phyloP scores from a whole-genome alignment of 2,113 vertebrate genomes.

The Ageneiosus marmoratus region DNA sequence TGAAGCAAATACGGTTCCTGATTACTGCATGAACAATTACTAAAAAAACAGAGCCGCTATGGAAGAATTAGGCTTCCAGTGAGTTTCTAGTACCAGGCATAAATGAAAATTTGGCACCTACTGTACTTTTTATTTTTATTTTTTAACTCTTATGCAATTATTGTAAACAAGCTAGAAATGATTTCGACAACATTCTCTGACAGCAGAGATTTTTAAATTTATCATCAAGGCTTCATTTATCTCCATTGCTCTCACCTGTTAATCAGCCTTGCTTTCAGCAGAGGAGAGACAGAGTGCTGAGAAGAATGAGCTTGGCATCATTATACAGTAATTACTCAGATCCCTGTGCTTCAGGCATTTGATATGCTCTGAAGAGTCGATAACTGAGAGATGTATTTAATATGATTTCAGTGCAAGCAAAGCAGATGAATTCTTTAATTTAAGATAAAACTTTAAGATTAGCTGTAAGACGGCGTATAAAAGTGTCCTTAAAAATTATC shows the following conservation, averaged over 20 bases:
- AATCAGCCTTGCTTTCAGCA: slow-evolving; percentile 40
- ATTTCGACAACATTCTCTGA: slow-evolving; percentile 9
- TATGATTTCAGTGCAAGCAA: slow-evolving; percentile 19
- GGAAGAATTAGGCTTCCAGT: neutral
- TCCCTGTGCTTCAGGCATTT: slow-evolving; percentile 22
- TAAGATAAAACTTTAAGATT: too few relatives aligned
- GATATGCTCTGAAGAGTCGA: slow-evolving; percentile 32
- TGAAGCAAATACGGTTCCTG: neutral
- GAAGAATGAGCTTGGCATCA: slow-evolving; percentile 26
- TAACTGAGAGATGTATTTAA: slow-evolving; percentile 43
- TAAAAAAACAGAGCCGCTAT: neutral
- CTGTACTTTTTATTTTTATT: too few relatives aligned
- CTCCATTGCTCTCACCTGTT: slow-evolving; percentile 18
- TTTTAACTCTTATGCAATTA: slow-evolving; percentile 19
- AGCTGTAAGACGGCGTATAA: neutral
- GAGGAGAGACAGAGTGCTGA: slow-evolving; percentile 30
- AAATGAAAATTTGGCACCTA: neutral
- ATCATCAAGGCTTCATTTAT: slow-evolving; percentile 29
- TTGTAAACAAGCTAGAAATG: slow-evolving; percentile 25
- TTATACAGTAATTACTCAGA: slow-evolving; percentile 35
- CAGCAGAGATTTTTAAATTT: slow-evolving; percentile 18
- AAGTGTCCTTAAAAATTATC: neutral
- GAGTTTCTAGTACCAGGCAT: neutral
- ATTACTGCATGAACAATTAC: neutral
- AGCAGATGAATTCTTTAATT: too few relatives aligned